These are phyloP conservation scores for Brachyptera risi DNA, from an alignment of 2,888 invertebrate genomes.

Conservation along the genomic window DNA sequence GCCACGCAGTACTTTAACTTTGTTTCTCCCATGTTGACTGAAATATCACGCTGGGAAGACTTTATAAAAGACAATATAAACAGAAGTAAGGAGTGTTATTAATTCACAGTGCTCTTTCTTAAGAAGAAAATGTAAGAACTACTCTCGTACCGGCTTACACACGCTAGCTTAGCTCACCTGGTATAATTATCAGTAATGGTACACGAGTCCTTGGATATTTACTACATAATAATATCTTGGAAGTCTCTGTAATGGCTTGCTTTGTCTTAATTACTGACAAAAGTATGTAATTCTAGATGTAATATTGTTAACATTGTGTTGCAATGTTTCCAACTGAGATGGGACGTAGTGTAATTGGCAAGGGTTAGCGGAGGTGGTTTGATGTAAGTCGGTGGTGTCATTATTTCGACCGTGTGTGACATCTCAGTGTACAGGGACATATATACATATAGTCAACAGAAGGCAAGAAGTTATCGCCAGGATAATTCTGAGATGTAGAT, in stretches of 20 bases:
- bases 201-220: no score
- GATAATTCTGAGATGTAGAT: no score
- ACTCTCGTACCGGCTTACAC: background rate
- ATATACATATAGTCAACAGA: no score
- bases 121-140: background rate
- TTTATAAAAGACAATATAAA: background rate
- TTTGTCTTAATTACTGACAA: constrained; percentile 10
- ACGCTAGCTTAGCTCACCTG: background rate
- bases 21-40: constrained; percentile 16
- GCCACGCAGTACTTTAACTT: constrained; percentile 9
- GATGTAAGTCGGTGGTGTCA: no score
- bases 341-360: no score
- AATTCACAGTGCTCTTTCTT: background rate
- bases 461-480: no score
- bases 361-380: no score
- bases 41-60: constrained; percentile 7
- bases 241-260: no score
- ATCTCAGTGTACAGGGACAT: no score
- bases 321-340: no score
- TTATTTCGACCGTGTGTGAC: no score
- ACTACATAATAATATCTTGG: no score
- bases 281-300: constrained; percentile 11
- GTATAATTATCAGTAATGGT: constrained; percentile 8
- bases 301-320: background rate
- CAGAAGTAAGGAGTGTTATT: background rate